phyloP scores from a whole-genome alignment of 2,113 vertebrate genomes.

The Paraplagusia blochii region DNA sequence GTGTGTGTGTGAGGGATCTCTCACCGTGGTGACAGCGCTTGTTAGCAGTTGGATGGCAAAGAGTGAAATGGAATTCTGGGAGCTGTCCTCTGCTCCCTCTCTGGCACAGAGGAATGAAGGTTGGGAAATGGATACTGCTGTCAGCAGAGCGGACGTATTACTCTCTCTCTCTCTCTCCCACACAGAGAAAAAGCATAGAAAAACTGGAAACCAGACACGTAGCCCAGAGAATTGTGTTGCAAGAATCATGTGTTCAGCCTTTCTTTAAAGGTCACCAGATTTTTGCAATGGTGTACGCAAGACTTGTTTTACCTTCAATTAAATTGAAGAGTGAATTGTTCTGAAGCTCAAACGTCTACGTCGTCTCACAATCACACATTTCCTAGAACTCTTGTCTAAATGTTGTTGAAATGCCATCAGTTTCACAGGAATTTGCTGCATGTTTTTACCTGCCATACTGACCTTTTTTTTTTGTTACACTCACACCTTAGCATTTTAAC shows the following conservation, averaged over 20 bases:
- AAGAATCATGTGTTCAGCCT: constrained; percentile 10
- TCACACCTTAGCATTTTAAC: too few relatives aligned
- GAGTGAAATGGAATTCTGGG: constrained; percentile 42
- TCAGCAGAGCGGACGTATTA: constrained; percentile 9
- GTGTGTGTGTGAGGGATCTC: constrained; percentile 14
- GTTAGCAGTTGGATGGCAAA: constrained; percentile 33
- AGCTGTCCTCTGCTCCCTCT: constrained; percentile 34
- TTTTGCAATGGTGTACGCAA: too few relatives aligned
- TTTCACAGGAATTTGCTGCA: too few relatives aligned
- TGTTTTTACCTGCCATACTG: too few relatives aligned
- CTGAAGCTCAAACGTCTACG: too few relatives aligned
- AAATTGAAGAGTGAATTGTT: too few relatives aligned
- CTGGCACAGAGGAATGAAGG: constrained; percentile 42
- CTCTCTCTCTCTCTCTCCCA: not conserved
- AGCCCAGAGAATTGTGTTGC: constrained; percentile 11
- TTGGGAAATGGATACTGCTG: constrained; percentile 24
- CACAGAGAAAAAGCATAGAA: constrained; percentile 7
- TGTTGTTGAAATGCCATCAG: too few relatives aligned
- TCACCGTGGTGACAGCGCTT: constrained; percentile 40
- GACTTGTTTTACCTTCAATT: too few relatives aligned
- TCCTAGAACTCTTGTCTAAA: too few relatives aligned
- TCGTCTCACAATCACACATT: too few relatives aligned
- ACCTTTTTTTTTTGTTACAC: too few relatives aligned
- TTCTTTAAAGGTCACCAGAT: constrained; percentile 3
- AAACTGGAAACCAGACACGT: constrained; percentile 12